These are phyloP conservation scores for Clupea harengus DNA, from an alignment of 2,113 vertebrate species.

Conservation along the genomic window DNA sequence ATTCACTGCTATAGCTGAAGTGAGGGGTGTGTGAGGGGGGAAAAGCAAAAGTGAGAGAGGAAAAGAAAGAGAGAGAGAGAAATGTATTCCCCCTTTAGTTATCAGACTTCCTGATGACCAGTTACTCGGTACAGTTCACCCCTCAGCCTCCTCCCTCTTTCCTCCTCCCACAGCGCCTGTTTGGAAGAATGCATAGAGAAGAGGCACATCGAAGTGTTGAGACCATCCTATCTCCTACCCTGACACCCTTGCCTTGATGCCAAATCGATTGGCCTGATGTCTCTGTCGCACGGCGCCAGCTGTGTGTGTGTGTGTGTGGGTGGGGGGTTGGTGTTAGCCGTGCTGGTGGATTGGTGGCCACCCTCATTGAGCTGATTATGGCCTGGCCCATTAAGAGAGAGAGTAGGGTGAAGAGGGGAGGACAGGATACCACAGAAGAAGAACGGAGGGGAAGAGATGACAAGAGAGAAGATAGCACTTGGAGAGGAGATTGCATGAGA, in stretches of 20 bases:
- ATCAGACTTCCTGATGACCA: not conserved
- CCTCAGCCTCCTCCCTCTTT: slow-evolving; percentile 25
- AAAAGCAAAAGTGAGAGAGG: not conserved
- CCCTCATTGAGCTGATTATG: not conserved
- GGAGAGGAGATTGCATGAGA: not conserved
- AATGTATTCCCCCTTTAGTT: not conserved
- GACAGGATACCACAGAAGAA: not conserved
- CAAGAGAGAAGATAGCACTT: not conserved
- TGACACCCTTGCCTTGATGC: not conserved
- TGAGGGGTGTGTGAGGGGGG: not conserved
- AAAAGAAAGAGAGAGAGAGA: not conserved
- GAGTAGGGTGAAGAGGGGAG: not conserved
- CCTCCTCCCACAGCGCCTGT: not conserved
- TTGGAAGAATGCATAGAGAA: slow-evolving; percentile 35
- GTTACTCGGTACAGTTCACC: not conserved
- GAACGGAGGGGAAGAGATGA: not conserved
- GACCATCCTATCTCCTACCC: not conserved
- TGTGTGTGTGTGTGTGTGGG: slow-evolving; percentile 1
- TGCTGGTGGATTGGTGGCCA: not conserved
- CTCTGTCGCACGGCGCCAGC: slow-evolving; percentile 23
- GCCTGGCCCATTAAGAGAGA: not conserved
- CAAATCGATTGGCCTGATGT: slow-evolving; percentile 34
- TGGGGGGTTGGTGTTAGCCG: not conserved
- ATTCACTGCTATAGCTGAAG: too few relatives aligned
- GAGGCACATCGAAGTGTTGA: slow-evolving; percentile 26